Conservation (phyloP, 1,140 invertebrate genomes). For the Manduca sexta region DNA sequence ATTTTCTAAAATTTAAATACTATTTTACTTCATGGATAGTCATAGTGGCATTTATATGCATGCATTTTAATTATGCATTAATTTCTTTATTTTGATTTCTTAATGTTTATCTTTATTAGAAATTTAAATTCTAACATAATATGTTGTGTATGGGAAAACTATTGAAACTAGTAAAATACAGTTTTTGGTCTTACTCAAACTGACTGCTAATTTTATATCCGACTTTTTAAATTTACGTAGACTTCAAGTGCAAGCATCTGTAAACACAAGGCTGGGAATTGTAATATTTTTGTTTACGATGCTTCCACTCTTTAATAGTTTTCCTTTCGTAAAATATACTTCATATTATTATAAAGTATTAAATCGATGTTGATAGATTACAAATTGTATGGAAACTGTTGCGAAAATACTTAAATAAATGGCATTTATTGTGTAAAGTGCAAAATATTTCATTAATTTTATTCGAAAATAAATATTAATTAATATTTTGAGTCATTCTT, state of each 20-base stretch:
- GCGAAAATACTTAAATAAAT: not conserved
- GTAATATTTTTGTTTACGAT: conserved; percentile 26
- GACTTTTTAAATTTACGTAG: not conserved
- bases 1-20: too few species aligned
- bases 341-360: conserved; percentile 4
- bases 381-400: not conserved
- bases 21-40: too few species aligned
- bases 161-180: too few species aligned
- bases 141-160: too few species aligned
- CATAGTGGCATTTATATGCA: too few species aligned
- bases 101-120: too few species aligned
- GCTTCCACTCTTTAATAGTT: conserved; percentile 18
- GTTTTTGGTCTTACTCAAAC: too few species aligned
- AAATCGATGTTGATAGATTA: conserved; percentile 9
- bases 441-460: conserved; percentile 13
- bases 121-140: too few species aligned
- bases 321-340: not conserved
- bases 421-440: conserved; percentile 7
- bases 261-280: conserved; percentile 35
- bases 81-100: too few species aligned
- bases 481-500: not conserved
- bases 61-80: too few species aligned
- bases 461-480: conserved; percentile 10
- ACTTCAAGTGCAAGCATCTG: conserved; percentile 22
- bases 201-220: too few species aligned